These are phyloP conservation scores for Leiothrix lutea DNA, from an alignment of 2,113 vertebrate genomes.

Conservation along the genomic window DNA sequence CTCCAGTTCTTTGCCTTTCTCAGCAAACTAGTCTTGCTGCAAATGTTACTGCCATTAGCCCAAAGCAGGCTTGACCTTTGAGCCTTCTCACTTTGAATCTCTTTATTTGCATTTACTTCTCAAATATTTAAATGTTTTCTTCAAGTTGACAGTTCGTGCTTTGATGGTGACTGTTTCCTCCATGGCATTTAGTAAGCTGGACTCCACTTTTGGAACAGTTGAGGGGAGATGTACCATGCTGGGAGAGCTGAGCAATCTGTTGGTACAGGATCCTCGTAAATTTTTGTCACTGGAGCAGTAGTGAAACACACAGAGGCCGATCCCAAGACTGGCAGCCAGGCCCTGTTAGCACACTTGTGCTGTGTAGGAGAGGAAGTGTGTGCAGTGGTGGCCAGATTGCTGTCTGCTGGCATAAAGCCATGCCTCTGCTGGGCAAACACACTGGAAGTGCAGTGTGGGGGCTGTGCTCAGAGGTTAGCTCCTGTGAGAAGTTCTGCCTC, in stretches of 20 bases:
- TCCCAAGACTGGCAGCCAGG: background rate
- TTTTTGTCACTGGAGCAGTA: rapidly evolving
- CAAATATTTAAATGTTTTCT: background rate
- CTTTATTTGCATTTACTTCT: background rate
- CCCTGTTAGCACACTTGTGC: background rate
- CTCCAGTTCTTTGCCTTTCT: background rate
- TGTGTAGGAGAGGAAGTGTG: background rate
- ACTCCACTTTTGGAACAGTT: background rate
- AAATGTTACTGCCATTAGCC: background rate
- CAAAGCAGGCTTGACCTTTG: background rate
- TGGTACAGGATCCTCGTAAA: background rate
- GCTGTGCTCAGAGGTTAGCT: background rate
- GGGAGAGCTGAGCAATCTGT: background rate
- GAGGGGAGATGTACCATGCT: background rate
- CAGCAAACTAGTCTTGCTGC: background rate
- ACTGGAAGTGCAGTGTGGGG: background rate
- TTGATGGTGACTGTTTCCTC: background rate
- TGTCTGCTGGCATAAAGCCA: rapidly evolving
- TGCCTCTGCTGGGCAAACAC: background rate
- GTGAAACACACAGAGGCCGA: background rate
- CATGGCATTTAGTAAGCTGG: background rate
- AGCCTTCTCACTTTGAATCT: background rate
- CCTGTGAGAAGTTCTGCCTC: background rate
- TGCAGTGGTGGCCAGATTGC: background rate
- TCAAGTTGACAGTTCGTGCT: background rate